Base-by-base conservation (phyloP, 2,888 invertebrate species). In the Eucera pruinosa region DNA sequence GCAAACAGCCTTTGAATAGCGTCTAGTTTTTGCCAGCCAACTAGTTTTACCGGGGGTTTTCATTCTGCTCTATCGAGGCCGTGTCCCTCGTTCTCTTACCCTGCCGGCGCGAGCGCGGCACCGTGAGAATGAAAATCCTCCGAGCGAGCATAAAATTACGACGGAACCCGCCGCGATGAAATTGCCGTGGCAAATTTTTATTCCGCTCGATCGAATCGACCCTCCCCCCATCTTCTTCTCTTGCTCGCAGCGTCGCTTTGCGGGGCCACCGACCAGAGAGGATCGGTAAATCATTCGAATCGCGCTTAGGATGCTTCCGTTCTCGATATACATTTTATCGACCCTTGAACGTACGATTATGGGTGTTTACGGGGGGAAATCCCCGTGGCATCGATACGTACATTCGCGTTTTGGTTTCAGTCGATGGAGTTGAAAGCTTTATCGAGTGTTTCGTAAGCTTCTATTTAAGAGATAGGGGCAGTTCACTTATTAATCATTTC, bases 1-100 rank as follows among this genome's bases (percentile, higher is more conserved):
- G 84, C 82, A 82, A 85, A 86, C 88, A 80, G 85, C 84, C 86
- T 88, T 89, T 89, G 88, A 89, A 88, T 89, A 85, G 89, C 84
- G 81, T 88, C 89, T 88, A 89, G 88, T 89, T 89, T 89, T 89
- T 89, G 87, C 84, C 65, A 72, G 54, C 70, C 85, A 85, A 88
- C 89, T 89, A 88, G 89, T 89, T 89, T 87, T 81, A 84, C 80
- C 81, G 82, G 71, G 73, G 80, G 82, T 86, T 88, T 89, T 87
- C 87, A 87, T 89, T 87, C 86, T 80, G 39, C 70, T 54, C 69
- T 82, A 80, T 72, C 80, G 57, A 48, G 64, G 25, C 45, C 47
- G 47, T 61, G 60, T 76, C 66, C 67, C 66, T 55, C 65, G 60
- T 66, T n/a, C 65, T 43, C 50, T 52, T 55, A 52, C 20, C 48